Evolutionary conservation across 1,140 invertebrate genomes (phyloP).

Genomic region (Papilio helenus): DNA sequence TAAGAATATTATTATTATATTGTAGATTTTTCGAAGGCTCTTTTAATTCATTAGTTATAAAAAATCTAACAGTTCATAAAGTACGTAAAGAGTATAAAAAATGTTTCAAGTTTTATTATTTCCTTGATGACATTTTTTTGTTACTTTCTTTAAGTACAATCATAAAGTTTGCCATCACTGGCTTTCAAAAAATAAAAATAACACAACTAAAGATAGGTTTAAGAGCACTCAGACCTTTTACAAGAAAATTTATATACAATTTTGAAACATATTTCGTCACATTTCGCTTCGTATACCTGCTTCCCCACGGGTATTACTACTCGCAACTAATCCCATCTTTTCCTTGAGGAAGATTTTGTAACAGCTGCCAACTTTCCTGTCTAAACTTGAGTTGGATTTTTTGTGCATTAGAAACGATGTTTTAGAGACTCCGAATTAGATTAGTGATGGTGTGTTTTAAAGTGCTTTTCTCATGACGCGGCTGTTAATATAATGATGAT

Average conservation of each 20-base stretch:
- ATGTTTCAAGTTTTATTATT: neutral
- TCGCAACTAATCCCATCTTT: neutral
- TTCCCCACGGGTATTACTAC: neutral
- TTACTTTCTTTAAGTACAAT: neutral
- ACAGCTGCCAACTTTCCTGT: slow-evolving; percentile 20
- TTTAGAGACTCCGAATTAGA: neutral
- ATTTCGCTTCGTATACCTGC: neutral
- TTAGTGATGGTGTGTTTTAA: neutral
- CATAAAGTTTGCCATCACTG: neutral
- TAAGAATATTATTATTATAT: too few species aligned
- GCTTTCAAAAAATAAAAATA: slow-evolving; percentile 14
- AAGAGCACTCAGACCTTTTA: slow-evolving; percentile 1
- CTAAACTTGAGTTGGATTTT: neutral
- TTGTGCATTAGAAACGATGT: slow-evolving; percentile 26
- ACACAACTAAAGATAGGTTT: slow-evolving; percentile 5
- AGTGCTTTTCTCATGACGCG: slow-evolving; percentile 15
- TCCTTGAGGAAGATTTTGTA: neutral
- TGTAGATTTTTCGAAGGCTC: too few species aligned
- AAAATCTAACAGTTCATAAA: neutral
- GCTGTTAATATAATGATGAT: slow-evolving; percentile 34
- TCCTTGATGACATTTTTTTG: neutral
- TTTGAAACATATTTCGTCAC: neutral
- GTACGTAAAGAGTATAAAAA: neutral
- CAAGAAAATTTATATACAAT: neutral
- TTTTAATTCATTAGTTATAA: neutral